Percentiles rank a stretch among this genome's conserved stretches.
Evolutionary conservation across 2,113 vertebrate species (phyloP).

Genomic region (Nothoprocta perdicaria): DNA sequence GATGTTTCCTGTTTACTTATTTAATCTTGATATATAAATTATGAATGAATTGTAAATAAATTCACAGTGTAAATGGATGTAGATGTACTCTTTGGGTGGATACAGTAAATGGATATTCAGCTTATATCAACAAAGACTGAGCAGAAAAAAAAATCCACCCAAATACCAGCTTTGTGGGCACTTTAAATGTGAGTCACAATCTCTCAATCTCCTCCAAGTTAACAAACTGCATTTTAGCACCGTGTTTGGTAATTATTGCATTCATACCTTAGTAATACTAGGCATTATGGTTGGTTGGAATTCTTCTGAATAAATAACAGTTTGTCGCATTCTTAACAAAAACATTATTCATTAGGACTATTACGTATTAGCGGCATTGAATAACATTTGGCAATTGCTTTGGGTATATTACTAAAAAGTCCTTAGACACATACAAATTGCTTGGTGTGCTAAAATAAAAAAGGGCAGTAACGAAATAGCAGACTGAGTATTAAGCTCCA

Average conservation of each 20-base stretch:
- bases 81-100: not conserved
- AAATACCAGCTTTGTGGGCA: not conserved
- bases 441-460: conserved; percentile 49
- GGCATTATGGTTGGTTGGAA: conserved; percentile 63
- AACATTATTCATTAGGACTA: conserved; percentile 67
- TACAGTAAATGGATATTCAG: not conserved
- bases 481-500: conserved; percentile 59
- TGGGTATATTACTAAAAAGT: conserved; percentile 55
- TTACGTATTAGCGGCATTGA: conserved; percentile 57
- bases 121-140: not conserved
- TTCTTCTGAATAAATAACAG: conserved; percentile 69
- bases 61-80: not conserved
- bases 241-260: conserved; percentile 61
- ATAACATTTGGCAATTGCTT: conserved; percentile 68
- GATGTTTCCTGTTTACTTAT: not conserved
- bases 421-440: conserved; percentile 43
- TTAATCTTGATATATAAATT: not conserved
- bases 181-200: conserved; percentile 39
- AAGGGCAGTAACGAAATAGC: conserved; percentile 59
- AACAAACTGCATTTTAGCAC: conserved; percentile 57
- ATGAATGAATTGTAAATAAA: too few relatives aligned
- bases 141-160: not conserved
- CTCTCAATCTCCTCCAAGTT: conserved; percentile 44
- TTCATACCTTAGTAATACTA: conserved; percentile 63
- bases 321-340: conserved; percentile 71